A percentile compares a stretch with the other conserved stretches of the same genome.
phyloP scores from a whole-genome alignment of 2,888 invertebrate genomes.

The Cheilosia scutellata region DNA sequence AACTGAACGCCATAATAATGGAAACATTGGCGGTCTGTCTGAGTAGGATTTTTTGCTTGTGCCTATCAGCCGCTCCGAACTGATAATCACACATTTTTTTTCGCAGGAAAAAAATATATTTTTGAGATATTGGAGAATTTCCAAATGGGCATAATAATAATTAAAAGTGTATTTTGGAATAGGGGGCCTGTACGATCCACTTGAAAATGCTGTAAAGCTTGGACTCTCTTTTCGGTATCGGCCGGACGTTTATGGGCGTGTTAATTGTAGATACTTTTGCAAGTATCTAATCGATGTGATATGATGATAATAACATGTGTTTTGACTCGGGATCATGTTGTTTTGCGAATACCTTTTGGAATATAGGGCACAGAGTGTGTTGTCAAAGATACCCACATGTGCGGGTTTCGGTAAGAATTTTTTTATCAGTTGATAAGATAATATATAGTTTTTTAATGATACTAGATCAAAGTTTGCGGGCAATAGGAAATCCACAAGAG shows the following conservation, averaged over 20 bases:
- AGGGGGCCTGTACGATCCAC: background rate
- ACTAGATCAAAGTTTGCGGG: constrained; percentile 14
- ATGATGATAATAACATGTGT: constrained; percentile 24
- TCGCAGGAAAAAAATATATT: background rate
- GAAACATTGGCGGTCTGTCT: constrained; percentile 15
- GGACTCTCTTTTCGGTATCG: background rate
- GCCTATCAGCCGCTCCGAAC: constrained; percentile 34
- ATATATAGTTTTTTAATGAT: background rate
- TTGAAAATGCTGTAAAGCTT: background rate
- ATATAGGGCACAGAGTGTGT: background rate
- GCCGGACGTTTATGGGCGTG: constrained; percentile 20
- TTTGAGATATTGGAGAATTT: constrained; percentile 25
- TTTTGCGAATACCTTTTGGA: background rate
- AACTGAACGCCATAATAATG: background rate
- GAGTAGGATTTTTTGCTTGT: background rate
- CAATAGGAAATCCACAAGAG: background rate
- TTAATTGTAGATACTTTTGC: constrained; percentile 2
- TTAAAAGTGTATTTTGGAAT: constrained; percentile 7
- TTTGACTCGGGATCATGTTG: background rate
- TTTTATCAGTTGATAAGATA: constrained; percentile 6
- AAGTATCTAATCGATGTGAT: constrained; percentile 24
- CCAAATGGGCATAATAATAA: background rate
- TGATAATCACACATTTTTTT: constrained; percentile 34
- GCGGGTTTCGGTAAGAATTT: constrained; percentile 5
- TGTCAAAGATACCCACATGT: background rate